Evolutionary conservation across 30 jellyfish, hydroid and myxozoan genomes (phyloP).

Genomic region (Turritopsis rubra): DNA sequence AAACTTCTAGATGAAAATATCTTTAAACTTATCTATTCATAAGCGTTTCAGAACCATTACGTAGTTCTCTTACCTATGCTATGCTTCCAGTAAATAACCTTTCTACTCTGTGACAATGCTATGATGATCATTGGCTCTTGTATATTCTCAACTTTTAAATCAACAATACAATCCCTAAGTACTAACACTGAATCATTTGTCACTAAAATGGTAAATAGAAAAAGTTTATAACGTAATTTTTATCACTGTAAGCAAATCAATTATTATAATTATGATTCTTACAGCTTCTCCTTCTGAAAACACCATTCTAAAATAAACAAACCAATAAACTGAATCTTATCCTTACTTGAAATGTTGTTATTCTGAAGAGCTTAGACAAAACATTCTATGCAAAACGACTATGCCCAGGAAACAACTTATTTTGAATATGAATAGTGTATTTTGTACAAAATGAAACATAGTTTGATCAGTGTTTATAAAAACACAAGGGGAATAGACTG

Average conservation of each 20-base stretch:
- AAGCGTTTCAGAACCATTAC: neutral
- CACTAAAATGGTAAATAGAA: neutral
- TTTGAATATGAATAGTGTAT: too few species aligned
- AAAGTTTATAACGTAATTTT: neutral
- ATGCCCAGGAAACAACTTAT: neutral
- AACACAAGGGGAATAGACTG: too few species aligned
- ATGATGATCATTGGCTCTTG: neutral
- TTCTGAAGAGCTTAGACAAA: too few species aligned
- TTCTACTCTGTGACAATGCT: neutral
- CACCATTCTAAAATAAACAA: neutral
- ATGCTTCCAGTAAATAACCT: neutral
- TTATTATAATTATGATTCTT: neutral
- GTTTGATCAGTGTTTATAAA: too few species aligned
- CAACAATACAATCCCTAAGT: neutral
- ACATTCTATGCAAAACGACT: neutral
- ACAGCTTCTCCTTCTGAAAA: neutral
- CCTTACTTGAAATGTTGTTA: neutral
- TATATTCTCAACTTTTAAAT: neutral
- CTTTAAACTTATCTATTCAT: neutral
- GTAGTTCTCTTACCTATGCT: neutral
- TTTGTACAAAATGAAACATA: too few species aligned
- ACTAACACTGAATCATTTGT: neutral
- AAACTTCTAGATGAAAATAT: neutral
- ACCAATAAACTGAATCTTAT: neutral
- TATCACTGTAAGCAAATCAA: neutral